Percentiles rank a stretch among this genome's conserved stretches.
Evolutionary conservation across 2,113 vertebrate species (phyloP).

Genomic region (Aix galericulata): DNA sequence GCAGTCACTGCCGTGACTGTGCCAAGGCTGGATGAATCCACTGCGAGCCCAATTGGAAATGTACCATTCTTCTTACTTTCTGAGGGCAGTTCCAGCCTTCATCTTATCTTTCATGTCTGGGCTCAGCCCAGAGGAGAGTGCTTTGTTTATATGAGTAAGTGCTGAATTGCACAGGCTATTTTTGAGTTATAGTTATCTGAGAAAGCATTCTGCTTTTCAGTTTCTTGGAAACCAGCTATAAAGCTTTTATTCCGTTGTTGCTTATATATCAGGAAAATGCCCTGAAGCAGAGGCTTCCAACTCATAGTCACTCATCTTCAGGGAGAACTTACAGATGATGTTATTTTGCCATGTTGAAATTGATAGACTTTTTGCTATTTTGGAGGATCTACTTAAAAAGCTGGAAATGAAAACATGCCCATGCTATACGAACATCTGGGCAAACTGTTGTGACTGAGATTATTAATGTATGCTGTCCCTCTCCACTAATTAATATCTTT

Average conservation of each 20-base stretch:
- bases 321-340: neutral
- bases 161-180: neutral
- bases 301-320: neutral
- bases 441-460: neutral
- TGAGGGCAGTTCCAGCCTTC: neutral
- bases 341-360: neutral
- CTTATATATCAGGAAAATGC: neutral
- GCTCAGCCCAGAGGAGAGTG: neutral
- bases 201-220: neutral
- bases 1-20: neutral
- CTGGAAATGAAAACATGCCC: neutral
- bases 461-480: neutral
- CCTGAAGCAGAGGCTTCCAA: neutral
- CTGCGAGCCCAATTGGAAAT: neutral
- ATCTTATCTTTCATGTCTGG: neutral
- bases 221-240: neutral
- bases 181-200: neutral
- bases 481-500: neutral
- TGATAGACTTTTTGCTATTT: neutral
- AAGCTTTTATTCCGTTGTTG: neutral
- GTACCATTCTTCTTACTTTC: neutral
- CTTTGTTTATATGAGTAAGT: neutral
- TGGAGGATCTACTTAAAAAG: neutral
- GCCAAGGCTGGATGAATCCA: neutral
- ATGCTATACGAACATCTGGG: neutral